These are phyloP conservation scores for Phalacrocorax aristotelis DNA, from an alignment of 2,113 vertebrate species.

Conservation along the genomic window DNA sequence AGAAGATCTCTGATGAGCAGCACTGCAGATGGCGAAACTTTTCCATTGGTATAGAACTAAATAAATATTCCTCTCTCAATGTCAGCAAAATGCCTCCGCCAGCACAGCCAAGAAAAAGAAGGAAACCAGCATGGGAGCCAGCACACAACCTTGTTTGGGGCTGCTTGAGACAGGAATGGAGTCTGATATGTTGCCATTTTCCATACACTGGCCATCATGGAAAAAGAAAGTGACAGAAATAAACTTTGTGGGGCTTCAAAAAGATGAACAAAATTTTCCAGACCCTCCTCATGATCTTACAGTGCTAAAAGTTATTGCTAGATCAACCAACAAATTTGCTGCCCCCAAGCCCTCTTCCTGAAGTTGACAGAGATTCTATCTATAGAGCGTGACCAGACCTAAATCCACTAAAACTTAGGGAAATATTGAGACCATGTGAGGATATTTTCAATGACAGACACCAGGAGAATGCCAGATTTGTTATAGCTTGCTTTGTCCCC, in stretches of 20 bases:
- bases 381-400: neutral
- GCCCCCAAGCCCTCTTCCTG: neutral
- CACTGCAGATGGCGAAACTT: constrained; percentile 35
- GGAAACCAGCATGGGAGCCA: constrained; percentile 60
- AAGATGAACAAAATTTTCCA: constrained; percentile 36
- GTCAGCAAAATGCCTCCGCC: constrained; percentile 57
- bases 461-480: neutral
- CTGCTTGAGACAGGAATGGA: constrained; percentile 16
- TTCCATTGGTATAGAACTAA: constrained; percentile 62
- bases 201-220: constrained; percentile 20
- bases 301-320: neutral
- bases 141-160: constrained; percentile 46
- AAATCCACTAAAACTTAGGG: neutral
- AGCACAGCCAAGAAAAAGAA: constrained; percentile 65
- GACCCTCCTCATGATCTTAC: neutral
- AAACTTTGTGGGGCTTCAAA: constrained; percentile 47
- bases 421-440: neutral
- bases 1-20: constrained; percentile 12
- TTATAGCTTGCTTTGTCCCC: neutral
- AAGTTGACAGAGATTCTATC: neutral
- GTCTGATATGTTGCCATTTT: constrained; percentile 51
- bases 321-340: neutral
- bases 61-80: constrained; percentile 53
- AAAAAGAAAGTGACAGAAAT: constrained; percentile 60
- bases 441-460: neutral